Conservation (phyloP, 2,113 vertebrate species). For the Corythornis vintsioides region DNA sequence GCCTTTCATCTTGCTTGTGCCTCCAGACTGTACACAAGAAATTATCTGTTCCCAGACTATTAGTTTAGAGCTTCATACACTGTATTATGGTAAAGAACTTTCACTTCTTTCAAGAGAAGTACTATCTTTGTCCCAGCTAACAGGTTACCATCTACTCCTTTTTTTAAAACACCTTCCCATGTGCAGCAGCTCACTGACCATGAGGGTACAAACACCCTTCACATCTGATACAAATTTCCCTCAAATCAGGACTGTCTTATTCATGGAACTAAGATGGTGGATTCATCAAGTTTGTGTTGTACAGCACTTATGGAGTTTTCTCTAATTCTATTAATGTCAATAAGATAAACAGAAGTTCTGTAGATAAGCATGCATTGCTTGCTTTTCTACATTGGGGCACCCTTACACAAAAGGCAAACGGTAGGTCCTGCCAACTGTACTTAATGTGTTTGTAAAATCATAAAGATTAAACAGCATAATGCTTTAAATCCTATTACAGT, state of each 20-base stretch:
- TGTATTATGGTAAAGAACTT: background rate
- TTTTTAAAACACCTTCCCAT: background rate
- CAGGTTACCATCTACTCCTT: fast-evolving
- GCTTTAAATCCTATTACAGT: slow-evolving; percentile 87
- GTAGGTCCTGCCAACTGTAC: slow-evolving; percentile 52
- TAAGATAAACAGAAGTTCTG: background rate
- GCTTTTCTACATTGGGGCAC: background rate
- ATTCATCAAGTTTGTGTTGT: background rate
- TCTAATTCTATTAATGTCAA: background rate
- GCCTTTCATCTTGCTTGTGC: background rate
- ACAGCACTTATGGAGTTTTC: background rate
- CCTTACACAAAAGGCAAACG: background rate
- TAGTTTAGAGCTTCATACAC: background rate
- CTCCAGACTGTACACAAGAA: background rate
- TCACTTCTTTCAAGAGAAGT: background rate
- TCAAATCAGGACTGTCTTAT: background rate
- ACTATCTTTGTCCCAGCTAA: no score
- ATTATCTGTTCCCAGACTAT: background rate
- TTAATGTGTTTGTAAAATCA: slow-evolving; percentile 60
- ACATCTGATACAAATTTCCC: background rate
- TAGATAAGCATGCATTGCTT: background rate
- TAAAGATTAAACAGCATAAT: slow-evolving; percentile 78
- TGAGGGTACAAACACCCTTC: background rate
- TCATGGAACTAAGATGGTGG: background rate
- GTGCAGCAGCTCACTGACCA: background rate